phyloP scores from a whole-genome alignment of 2,797 vertebrate species.

The Ctenopoma kingsleyae region DNA sequence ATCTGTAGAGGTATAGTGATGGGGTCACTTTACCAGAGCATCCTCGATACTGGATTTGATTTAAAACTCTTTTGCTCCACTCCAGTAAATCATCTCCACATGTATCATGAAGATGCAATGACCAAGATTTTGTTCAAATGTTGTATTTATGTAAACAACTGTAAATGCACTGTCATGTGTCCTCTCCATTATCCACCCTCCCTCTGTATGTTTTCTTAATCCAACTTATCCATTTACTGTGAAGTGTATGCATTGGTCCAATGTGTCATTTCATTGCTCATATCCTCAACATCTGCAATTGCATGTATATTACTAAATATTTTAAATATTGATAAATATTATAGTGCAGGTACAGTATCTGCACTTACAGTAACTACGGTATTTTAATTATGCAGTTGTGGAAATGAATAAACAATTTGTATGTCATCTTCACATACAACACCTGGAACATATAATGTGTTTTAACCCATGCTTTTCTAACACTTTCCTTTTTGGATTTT shows the following conservation, averaged over 20 bases:
- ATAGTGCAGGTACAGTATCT: not conserved
- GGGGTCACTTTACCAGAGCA: not conserved
- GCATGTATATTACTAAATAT: conserved; percentile 38
- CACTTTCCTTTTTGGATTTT: conserved; percentile 61
- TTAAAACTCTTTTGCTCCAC: not conserved
- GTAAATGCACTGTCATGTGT: conserved; percentile 1
- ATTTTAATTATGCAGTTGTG: not conserved
- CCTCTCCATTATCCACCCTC: conserved; percentile 14
- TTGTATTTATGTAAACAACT: conserved; percentile 12
- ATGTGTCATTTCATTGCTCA: conserved; percentile 14
- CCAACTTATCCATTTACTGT: conserved; percentile 20
- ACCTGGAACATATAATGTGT: conserved; percentile 23
- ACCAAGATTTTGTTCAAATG: conserved; percentile 9
- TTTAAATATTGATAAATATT: not conserved
- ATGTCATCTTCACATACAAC: conserved; percentile 17
- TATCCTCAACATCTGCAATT: conserved; percentile 4
- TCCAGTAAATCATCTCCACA: conserved; percentile 5
- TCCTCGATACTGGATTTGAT: conserved; percentile 1
- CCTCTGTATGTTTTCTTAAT: conserved; percentile 21
- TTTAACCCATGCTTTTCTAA: conserved; percentile 66
- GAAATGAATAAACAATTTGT: not conserved
- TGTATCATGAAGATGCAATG: conserved; percentile 28
- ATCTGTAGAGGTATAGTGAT: not conserved
- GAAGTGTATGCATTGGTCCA: not conserved
- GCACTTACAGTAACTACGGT: not conserved